Evolutionary conservation across 2,113 vertebrate species (phyloP).

Genomic region (Ciconia maguari): DNA sequence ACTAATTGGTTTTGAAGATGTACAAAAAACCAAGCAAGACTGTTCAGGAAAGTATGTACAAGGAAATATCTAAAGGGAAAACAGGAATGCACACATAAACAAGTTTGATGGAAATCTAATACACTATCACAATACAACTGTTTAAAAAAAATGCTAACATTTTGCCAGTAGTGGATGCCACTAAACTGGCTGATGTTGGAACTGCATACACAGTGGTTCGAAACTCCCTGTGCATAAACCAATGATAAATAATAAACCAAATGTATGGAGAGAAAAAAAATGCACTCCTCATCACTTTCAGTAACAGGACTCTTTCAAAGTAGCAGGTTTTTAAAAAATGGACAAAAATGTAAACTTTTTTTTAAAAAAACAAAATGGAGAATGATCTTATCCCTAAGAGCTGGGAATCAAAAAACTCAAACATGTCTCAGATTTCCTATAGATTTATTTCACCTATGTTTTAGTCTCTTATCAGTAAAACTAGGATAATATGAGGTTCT

Average conservation of each 20-base stretch:
- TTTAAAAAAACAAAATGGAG: background rate
- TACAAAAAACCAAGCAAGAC: background rate
- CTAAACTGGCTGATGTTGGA: background rate
- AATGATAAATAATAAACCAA: background rate
- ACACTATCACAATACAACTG: background rate
- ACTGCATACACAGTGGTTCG: background rate
- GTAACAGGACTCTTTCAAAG: background rate
- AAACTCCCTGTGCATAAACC: background rate
- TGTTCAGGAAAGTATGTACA: background rate
- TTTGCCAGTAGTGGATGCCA: background rate
- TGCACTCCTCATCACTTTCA: background rate
- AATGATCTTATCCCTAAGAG: background rate
- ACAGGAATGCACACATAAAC: background rate
- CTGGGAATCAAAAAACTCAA: background rate
- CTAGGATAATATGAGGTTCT: background rate
- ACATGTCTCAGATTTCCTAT: background rate
- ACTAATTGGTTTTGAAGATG: background rate
- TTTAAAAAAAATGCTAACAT: background rate
- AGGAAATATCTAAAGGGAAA: background rate
- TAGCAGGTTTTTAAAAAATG: background rate
- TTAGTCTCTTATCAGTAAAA: background rate
- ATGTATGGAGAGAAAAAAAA: accelerated
- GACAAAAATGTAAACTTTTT: background rate
- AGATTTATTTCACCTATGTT: background rate
- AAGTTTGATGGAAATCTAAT: background rate